Evolutionary conservation across 2,888 invertebrate species (phyloP).

Genomic region (Lasioglossum morio): DNA sequence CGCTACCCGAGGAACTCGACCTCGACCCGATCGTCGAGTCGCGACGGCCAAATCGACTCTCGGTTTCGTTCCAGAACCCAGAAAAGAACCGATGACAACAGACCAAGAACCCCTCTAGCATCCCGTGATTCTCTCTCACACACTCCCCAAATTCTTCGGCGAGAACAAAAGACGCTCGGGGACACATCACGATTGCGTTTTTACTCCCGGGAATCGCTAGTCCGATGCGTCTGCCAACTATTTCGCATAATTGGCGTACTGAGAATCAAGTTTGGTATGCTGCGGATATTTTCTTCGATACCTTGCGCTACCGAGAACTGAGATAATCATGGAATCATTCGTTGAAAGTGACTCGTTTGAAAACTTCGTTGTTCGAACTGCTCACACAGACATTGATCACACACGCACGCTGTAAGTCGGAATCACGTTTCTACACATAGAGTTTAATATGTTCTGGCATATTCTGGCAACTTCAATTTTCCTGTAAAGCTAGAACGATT

Average conservation of each 20-base stretch:
- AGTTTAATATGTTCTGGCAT: no score
- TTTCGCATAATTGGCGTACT: conserved; percentile 11
- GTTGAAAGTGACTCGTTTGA: neutral
- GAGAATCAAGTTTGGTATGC: conserved; percentile 2
- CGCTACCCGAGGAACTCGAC: conserved; percentile 46
- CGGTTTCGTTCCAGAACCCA: conserved; percentile 5
- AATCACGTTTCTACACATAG: no score
- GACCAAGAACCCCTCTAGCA: neutral
- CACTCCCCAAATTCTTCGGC: neutral
- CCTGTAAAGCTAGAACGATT: no score
- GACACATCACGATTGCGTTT: neutral
- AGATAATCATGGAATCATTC: neutral
- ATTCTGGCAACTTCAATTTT: no score
- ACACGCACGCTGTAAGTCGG: no score
- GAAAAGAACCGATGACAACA: neutral
- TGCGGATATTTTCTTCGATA: neutral
- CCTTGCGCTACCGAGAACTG: neutral
- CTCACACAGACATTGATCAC: no score
- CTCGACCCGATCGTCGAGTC: conserved; percentile 59
- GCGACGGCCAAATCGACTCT: conserved; percentile 24
- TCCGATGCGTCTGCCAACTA: conserved; percentile 8
- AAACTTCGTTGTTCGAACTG: neutral
- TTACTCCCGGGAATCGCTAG: neutral
- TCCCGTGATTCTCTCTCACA: neutral
- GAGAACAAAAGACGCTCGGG: conserved; percentile 7